Conservation (phyloP, 2,797 vertebrate species). For the Acrossocheilus wenchowensis region DNA sequence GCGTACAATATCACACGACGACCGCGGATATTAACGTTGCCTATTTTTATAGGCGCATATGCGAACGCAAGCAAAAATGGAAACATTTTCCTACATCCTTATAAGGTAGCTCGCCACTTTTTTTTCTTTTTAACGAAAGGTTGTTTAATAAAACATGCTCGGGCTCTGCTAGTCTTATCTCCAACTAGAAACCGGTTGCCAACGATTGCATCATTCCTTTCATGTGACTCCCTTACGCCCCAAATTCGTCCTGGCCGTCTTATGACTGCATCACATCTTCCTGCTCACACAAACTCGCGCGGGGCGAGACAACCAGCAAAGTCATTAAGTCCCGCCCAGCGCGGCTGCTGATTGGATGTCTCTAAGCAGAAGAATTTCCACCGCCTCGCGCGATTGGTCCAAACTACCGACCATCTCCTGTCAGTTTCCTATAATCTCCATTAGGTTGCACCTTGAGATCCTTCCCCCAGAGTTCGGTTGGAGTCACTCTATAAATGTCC, state of each 20-base stretch:
- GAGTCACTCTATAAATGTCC: conserved; percentile 76
- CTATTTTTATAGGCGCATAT: conserved; percentile 55
- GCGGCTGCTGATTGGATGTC: conserved; percentile 76
- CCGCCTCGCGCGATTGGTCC: conserved; percentile 61
- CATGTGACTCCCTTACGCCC: conserved; percentile 90
- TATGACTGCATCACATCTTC: conserved; percentile 86
- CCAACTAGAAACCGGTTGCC: conserved; percentile 87
- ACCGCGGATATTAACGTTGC: conserved; percentile 38
- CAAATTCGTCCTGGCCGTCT: conserved; percentile 88
- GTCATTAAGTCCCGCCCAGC: conserved; percentile 42
- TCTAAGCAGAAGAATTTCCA: conserved; percentile 77
- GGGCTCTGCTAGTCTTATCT: conserved; percentile 86
- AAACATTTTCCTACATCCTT: conserved; percentile 75
- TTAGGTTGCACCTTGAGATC: conserved; percentile 65
- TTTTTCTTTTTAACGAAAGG: conserved; percentile 81
- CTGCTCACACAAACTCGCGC: conserved; percentile 79
- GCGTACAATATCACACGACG: conserved; percentile 32
- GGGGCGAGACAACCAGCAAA: conserved; percentile 63
- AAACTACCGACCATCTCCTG: neutral
- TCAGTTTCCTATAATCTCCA: rapidly evolving
- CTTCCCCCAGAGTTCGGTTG: conserved; percentile 80
- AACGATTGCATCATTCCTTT: conserved; percentile 90
- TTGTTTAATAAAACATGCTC: conserved; percentile 89
- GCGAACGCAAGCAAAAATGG: conserved; percentile 68
- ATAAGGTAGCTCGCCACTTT: conserved; percentile 82